These are phyloP conservation scores for Malacosoma neustria DNA, from an alignment of 2,888 invertebrate genomes.

Conservation along the genomic window DNA sequence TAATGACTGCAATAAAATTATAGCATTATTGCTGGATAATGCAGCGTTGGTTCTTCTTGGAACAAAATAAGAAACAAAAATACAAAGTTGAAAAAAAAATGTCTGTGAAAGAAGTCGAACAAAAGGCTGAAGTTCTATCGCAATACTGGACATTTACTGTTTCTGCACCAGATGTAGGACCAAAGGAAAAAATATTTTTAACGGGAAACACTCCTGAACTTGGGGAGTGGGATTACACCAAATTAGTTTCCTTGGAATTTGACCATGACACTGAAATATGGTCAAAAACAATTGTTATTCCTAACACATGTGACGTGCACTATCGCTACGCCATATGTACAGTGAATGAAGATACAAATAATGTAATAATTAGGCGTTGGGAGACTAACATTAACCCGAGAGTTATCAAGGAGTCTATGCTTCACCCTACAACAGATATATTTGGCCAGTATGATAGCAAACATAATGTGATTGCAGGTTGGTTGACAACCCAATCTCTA, in stretches of 20 bases:
- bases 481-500: conserved; percentile 88
- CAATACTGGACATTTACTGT: conserved; percentile 59
- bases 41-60: conserved; percentile 80
- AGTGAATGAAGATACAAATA: conserved; percentile 73
- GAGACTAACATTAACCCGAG: conserved; percentile 85
- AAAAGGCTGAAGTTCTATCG: conserved; percentile 27
- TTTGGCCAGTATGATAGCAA: conserved; percentile 79
- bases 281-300: conserved; percentile 78
- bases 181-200: conserved; percentile 80
- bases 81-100: conserved; percentile 37
- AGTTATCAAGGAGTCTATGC: conserved; percentile 59
- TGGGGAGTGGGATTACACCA: conserved; percentile 81
- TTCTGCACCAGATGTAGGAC: conserved; percentile 66
- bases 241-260: conserved; percentile 72
- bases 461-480: conserved; percentile 82
- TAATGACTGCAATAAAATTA: conserved; percentile 1
- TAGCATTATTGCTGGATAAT: conserved; percentile 26
- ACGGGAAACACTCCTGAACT: conserved; percentile 80
- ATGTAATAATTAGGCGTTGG: conserved; percentile 83
- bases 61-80: conserved; percentile 57
- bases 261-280: conserved; percentile 68
- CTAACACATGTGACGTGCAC: conserved; percentile 78
- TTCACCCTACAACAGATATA: conserved; percentile 68
- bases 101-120: conserved; percentile 28
- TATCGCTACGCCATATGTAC: conserved; percentile 87